A percentile compares a stretch with the other conserved stretches of the same genome.
Conservation (phyloP, 2,888 invertebrate genomes). For the Perizoma affinitatum region DNA sequence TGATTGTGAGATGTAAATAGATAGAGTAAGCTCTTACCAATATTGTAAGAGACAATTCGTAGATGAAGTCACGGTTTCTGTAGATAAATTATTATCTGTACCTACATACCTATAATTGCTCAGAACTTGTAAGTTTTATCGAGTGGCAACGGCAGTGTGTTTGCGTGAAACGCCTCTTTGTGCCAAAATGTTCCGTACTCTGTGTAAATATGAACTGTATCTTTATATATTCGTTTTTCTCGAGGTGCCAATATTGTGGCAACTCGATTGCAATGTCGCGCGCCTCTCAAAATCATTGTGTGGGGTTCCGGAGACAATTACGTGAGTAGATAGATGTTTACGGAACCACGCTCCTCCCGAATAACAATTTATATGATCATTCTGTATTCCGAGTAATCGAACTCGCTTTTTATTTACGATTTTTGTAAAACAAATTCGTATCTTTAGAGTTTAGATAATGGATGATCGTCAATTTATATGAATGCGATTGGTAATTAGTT, state of each 20-base stretch:
- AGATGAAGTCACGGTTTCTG: slow-evolving; percentile 69
- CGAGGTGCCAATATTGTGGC: slow-evolving; percentile 57
- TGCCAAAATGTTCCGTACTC: slow-evolving; percentile 75
- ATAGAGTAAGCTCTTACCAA: slow-evolving; percentile 77
- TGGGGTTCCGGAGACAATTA: slow-evolving; percentile 39
- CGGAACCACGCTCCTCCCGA: slow-evolving; percentile 37
- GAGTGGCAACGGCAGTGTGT: slow-evolving; percentile 62
- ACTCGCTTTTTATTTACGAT: slow-evolving; percentile 44
- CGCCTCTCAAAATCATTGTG: slow-evolving; percentile 36
- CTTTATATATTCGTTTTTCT: slow-evolving; percentile 58
- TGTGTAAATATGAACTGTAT: slow-evolving; percentile 67
- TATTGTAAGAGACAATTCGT: slow-evolving; percentile 68
- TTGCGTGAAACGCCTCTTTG: slow-evolving; percentile 76
- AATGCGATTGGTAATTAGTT: slow-evolving; percentile 47
- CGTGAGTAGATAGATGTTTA: slow-evolving; percentile 32
- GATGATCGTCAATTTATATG: slow-evolving; percentile 61
- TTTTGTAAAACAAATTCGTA: slow-evolving; percentile 39
- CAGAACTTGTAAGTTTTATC: slow-evolving; percentile 67
- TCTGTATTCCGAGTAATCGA: slow-evolving; percentile 44
- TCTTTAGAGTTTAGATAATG: slow-evolving; percentile 45
- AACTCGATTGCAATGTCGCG: slow-evolving; percentile 45
- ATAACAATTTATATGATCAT: slow-evolving; percentile 48
- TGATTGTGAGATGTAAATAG: slow-evolving; percentile 83
- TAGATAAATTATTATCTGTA: slow-evolving; percentile 62
- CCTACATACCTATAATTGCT: slow-evolving; percentile 83